Evolutionary conservation across 2,888 invertebrate species (phyloP), one percentile per base, ranked within the genome.

Genomic region (Metopia argyrocephala): DNA sequence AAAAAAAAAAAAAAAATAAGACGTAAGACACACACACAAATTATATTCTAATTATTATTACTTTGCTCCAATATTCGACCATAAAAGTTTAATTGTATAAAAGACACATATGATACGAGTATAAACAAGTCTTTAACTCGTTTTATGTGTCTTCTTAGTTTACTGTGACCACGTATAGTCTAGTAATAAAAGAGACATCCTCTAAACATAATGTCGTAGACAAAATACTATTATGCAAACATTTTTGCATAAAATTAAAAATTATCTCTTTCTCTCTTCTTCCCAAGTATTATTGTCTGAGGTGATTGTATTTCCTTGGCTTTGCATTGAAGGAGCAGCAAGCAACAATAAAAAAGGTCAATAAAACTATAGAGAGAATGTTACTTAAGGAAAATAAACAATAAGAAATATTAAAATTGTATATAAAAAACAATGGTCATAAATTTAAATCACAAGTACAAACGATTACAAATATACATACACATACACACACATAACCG

Each of bases 241-340:
- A 74, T 56, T 23, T 65, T 61, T 65, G 46, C 65, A 61, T 57
- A 70, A 18, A 57, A 54, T 38, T 70, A 68, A 18, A 65, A 57
- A 38, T 38, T 38, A 12, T 38, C 0, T 12, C 31, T 12, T 12
- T 38, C 31, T 12, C 31, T 20, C 48, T 48, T 1, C 1, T 18
- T n/a, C 46, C 7, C 18, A n/a, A 46, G 15, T 12, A 3, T 15
- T 64, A 65, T 45, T 48, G 38, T 38, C 50, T 28, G 74, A 83
- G 84, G 84, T 84, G 83, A 85, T 83, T 84, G 85, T 82, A 85
- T 88, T 87, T 88, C 88, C 88, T 88, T 88, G 88, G 89, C 89
- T 88, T 89, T 88, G 87, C 38, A 84, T 69, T 68, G 66, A 82
- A 86, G 85, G 87, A 85, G 84, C 86, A 87, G 74, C 64, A 75